phyloP scores from a whole-genome alignment of 2,797 vertebrate species.

The Melanotaenia nigrans region DNA sequence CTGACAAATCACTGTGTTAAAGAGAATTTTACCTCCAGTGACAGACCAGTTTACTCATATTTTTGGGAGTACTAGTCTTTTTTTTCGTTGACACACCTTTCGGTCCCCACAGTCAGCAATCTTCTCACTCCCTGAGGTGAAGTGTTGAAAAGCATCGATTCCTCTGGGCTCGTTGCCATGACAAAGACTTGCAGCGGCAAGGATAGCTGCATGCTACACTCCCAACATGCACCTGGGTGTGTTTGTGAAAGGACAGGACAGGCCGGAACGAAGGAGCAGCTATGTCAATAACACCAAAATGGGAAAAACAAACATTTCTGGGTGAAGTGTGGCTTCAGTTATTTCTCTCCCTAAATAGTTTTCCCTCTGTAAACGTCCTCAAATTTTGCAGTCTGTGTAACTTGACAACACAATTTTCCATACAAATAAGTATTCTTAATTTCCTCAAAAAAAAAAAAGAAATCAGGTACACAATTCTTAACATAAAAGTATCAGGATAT shows the following conservation, averaged over 20 bases:
- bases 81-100: conserved; percentile 47
- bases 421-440: conserved; percentile 25
- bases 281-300: conserved; percentile 81
- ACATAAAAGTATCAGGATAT: conserved; percentile 19
- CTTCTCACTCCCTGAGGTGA: conserved; percentile 40
- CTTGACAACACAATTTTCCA: conserved; percentile 26
- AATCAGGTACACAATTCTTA: no score
- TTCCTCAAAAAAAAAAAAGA: background rate
- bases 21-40: background rate
- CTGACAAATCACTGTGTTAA: conserved; percentile 62
- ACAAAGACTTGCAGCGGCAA: conserved; percentile 77
- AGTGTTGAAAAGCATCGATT: conserved; percentile 75
- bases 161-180: conserved; percentile 70
- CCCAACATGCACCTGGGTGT: conserved; percentile 77
- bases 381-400: conserved; percentile 19
- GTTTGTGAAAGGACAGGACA: conserved; percentile 80
- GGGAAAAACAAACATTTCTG: conserved; percentile 81
- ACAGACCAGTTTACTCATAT: background rate
- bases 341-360: conserved; percentile 60
- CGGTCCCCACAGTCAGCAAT: conserved; percentile 37
- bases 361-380: conserved; percentile 39
- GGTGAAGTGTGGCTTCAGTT: conserved; percentile 72
- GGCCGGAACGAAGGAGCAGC: conserved; percentile 80
- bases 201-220: conserved; percentile 57
- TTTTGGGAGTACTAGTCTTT: conserved; percentile 8